These are phyloP conservation scores for Eupristina koningsbergeri DNA, from an alignment of 1,140 invertebrate genomes.

Conservation along the genomic window DNA sequence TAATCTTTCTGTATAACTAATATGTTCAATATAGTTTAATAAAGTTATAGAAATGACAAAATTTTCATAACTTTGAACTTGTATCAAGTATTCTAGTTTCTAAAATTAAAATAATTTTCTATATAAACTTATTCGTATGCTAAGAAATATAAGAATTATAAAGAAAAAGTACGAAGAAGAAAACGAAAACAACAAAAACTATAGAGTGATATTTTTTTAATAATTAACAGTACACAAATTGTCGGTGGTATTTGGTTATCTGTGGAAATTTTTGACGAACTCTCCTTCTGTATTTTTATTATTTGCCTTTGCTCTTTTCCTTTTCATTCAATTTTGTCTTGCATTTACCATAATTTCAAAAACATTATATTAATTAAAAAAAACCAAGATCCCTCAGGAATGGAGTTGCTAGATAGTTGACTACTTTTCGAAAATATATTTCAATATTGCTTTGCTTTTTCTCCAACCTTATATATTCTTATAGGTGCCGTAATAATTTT, in stretches of 20 bases:
- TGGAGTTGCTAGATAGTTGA: background rate
- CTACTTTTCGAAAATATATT: background rate
- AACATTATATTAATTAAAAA: constrained; percentile 47
- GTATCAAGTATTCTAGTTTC: no score
- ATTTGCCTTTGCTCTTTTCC: background rate
- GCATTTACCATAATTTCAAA: constrained; percentile 22
- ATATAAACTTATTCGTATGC: background rate
- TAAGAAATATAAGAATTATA: background rate
- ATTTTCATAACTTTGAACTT: no score
- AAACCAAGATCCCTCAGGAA: background rate
- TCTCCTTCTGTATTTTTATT: background rate
- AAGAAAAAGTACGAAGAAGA: constrained; percentile 14
- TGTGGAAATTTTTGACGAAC: constrained; percentile 45
- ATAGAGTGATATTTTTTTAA: constrained; percentile 49
- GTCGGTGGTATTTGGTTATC: constrained; percentile 26
- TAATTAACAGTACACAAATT: constrained; percentile 14
- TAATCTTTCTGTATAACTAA: background rate
- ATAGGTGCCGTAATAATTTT: constrained; percentile 1
- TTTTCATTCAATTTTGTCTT: background rate
- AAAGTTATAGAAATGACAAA: background rate
- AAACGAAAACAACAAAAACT: constrained; percentile 8
- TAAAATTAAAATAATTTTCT: no score
- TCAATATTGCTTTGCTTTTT: background rate
- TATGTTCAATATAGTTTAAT: background rate
- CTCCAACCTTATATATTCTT: background rate